Conservation (phyloP, 2,113 vertebrate genomes). For the Nothobranchius kuhntae region DNA sequence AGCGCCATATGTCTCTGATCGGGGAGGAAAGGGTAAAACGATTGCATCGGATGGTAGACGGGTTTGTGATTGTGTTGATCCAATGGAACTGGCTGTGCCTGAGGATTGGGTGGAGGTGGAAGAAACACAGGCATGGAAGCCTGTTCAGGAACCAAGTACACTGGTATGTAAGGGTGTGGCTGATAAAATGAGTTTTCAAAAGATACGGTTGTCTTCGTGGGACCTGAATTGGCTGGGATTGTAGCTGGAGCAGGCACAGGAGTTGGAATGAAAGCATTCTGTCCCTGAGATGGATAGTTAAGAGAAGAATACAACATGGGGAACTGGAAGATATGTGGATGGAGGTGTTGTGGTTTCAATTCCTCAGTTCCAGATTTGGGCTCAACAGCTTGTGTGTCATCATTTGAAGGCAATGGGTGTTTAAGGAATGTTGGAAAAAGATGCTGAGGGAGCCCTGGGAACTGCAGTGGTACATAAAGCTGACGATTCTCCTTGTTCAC, state of each 20-base stretch:
- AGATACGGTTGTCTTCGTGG: neutral
- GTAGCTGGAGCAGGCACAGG: conserved; percentile 3
- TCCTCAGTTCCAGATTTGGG: conserved; percentile 1
- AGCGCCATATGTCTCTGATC: neutral
- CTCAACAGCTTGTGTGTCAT: neutral
- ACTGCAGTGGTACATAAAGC: conserved; percentile 9
- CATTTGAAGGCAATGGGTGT: neutral
- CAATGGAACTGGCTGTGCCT: conserved; percentile 5
- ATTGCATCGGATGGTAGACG: neutral
- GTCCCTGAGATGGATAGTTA: neutral
- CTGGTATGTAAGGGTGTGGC: conserved; percentile 27
- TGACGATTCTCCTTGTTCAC: conserved; percentile 9
- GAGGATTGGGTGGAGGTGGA: conserved; percentile 12
- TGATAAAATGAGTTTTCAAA: conserved; percentile 17
- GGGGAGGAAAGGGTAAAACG: conserved; percentile 3
- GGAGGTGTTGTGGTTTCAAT: neutral
- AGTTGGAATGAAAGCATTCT: neutral
- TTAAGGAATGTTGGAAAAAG: conserved; percentile 10
- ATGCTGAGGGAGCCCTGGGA: conserved; percentile 17
- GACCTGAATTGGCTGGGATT: neutral
- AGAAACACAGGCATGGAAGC: conserved; percentile 28
- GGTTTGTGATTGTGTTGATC: conserved; percentile 2
- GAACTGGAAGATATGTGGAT: conserved; percentile 19
- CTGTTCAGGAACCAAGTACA: conserved; percentile 8
- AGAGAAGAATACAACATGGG: conserved; percentile 23